phyloP scores from a whole-genome alignment of 2,797 vertebrate species.

The Galago senegalensis region DNA sequence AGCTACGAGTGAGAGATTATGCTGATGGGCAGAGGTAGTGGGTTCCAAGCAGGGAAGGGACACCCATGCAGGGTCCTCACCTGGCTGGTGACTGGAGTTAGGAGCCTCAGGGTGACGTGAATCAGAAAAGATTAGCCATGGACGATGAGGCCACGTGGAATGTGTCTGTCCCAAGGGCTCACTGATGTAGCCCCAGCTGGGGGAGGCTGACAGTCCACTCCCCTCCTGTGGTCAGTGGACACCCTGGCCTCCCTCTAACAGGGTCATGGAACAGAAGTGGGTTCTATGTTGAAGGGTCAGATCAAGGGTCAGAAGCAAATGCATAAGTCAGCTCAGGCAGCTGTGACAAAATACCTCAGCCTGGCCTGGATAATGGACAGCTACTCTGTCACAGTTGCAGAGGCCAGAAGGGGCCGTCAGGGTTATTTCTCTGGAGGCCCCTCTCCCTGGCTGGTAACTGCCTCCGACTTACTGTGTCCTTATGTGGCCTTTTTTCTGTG shows the following conservation, averaged over 20 bases:
- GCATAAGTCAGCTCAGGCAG: rapidly evolving
- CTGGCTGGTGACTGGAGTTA: not conserved
- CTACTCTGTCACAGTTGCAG: not conserved
- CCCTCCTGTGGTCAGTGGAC: too few species aligned
- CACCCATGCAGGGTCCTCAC: not conserved
- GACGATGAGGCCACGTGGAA: not conserved
- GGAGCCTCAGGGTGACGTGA: too few species aligned
- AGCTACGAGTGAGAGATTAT: not conserved
- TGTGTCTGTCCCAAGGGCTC: not conserved
- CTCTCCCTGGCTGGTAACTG: not conserved
- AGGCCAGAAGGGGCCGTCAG: not conserved
- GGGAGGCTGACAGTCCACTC: not conserved
- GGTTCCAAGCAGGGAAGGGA: not conserved
- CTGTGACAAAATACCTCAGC: not conserved
- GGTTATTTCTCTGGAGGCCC: not conserved
- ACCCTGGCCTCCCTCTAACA: not conserved
- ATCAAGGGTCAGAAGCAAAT: not conserved
- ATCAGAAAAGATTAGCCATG: not conserved
- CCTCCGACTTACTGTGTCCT: not conserved
- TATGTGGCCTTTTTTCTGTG: not conserved
- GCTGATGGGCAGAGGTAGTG: not conserved
- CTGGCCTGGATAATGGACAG: not conserved
- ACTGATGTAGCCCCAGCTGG: not conserved
- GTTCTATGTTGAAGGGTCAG: not conserved
- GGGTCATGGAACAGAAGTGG: not conserved